Base-by-base conservation (phyloP, 2,888 invertebrate genomes). In the Deroplatys truncata region DNA sequence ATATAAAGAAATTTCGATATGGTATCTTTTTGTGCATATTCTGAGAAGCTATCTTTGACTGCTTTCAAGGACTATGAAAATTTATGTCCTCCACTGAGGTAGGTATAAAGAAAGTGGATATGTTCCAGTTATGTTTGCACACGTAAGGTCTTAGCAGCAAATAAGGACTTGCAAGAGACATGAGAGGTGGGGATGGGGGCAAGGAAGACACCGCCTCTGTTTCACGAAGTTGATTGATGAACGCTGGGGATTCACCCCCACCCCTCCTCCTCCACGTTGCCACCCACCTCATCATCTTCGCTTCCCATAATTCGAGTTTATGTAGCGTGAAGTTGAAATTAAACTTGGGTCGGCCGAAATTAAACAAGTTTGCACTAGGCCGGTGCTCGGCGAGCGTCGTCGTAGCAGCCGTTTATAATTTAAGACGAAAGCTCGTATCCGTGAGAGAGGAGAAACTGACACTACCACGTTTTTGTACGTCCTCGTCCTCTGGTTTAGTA, bases 161-260 rank as follows among this genome's bases (percentile, higher is more conserved):
- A 16, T 72, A 72, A 72, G 56, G 56, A 72, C 56, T 72, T 49
- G 85, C 85, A 16, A n/a, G 35, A 25, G 85, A 85, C 35, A 85
- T 49, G 85, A 85, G 85, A 85, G 87, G n/a, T n/a, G 15, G 86
- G 29, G 82, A 82, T 28, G 28, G 28, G n/a, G 28, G 31, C 29
- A 35, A 82, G 82, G 83, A 87, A 87, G 87, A 83, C 82, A 83
- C 82, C 43, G 82, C 56, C 83, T 87, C 82, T 87, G 87, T 87
- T 87, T 83, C 87, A 87, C 82, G 56, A 87, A 87, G 87, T 87
- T 87, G 87, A 87, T 87, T 87, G 87, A 87, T 87, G 87, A 87
- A 87, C 87, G 87, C 29, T 82, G 31, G 87, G 35, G 82, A 35
- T 35, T 87, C 35, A 43, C 43, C 83, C 87, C 82, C 35, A 43